Evolutionary conservation across 2,113 vertebrate species (phyloP), one percentile per base, ranked within the genome.

Genomic region (Dasyurus viverrinus): DNA sequence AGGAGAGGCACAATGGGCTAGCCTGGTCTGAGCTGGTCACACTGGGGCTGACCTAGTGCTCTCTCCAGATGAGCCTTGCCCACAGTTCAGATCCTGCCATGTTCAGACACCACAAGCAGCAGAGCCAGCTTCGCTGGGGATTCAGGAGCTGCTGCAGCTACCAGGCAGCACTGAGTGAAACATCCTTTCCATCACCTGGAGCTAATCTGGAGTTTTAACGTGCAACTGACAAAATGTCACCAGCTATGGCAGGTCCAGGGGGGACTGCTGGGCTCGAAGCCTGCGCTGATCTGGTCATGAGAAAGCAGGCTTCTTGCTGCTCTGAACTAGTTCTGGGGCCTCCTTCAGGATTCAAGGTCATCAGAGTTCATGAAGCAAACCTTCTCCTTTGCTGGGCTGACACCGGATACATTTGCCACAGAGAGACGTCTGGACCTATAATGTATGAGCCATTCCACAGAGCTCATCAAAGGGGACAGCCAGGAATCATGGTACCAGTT

Each of bases 151-250:
- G 36, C 68, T 76, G 36, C 14, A 16, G 36, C 36, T n/a, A 76
- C 3, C 14, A 6, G 30, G 36, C 11, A 60, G 57, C 57, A 60
- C 27, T 68, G 60, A 68, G 19, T 76, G 14, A 36, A 76, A 42
- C n/a, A 42, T 92, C 50, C n/a, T 92, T 95, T 93, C 46, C 89
- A 16, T 94, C 27, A 54, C 84, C 54, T 46, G 24, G 30, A 96
- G 57, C 26, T 84, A 89, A 42, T 22, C n/a, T 42, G 36, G 36
- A 84, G 36, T 84, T 84, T 42, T 22, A 22, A 84, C n/a, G 16
- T 84, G 68, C 22, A 84, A n/a, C 19, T 8, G 68, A 22, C 6
- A 22, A 84, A 84, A 5, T 22, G n/a, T 84, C 68, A 84, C 16
- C 36, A 84, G 19, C 36, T 42, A 42, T 42, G 16, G 36, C 68